Percentiles rank a stretch among this genome's conserved stretches.
Evolutionary conservation across 2,797 vertebrate species (phyloP).

Genomic region (Phalloptychus januarius): DNA sequence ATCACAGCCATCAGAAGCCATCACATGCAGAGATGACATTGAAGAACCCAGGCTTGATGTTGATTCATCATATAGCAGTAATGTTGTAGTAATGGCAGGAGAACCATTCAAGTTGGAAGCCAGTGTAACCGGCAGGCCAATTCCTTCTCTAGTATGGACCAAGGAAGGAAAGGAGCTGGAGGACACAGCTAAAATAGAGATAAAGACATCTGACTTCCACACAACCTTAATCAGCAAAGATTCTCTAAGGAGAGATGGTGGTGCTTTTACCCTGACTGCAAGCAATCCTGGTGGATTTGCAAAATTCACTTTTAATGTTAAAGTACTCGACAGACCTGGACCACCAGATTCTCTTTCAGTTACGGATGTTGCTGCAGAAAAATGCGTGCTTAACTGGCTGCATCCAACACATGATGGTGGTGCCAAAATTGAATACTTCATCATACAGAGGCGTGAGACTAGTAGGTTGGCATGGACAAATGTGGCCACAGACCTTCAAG

Average conservation of each 20-base stretch:
- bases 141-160: conserved; percentile 93
- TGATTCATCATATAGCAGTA: conserved; percentile 90
- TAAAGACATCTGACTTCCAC: conserved; percentile 93
- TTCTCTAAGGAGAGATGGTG: conserved; percentile 90
- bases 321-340: conserved; percentile 96
- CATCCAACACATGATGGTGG: conserved; percentile 96
- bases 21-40: conserved; percentile 95
- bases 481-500: conserved; percentile 91
- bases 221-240: conserved; percentile 92
- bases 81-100: conserved; percentile 91
- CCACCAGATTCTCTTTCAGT: conserved; percentile 92
- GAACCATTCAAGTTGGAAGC: conserved; percentile 95
- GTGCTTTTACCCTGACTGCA: conserved; percentile 90
- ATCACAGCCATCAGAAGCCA: conserved; percentile 91
- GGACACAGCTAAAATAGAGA: conserved; percentile 91
- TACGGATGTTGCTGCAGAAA: conserved; percentile 91
- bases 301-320: conserved; percentile 94
- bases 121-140: conserved; percentile 90
- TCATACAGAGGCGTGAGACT: conserved; percentile 97
- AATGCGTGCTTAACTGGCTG: conserved; percentile 95
- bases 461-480: conserved; percentile 97
- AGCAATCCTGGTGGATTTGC: conserved; percentile 98
- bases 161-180: conserved; percentile 97
- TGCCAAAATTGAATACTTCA: conserved; percentile 94
- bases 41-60: conserved; percentile 94